Percentiles rank a stretch among this genome's conserved stretches.
Conservation (phyloP, 2,888 invertebrate species). For the Oligia fasciuncula region DNA sequence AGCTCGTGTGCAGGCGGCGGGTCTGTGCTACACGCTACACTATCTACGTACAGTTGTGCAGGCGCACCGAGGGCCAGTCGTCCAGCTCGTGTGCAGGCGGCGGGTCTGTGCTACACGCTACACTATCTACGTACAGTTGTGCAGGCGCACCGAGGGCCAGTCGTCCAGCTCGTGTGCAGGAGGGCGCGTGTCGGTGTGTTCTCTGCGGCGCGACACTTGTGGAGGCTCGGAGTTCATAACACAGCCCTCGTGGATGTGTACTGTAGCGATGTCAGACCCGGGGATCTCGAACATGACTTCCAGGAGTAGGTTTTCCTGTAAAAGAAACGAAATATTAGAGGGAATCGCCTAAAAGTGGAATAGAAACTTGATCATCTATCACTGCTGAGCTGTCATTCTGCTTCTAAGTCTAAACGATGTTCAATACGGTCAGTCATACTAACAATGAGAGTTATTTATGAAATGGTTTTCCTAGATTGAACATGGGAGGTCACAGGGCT, state of each 20-base stretch:
- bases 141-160: slow-evolving; percentile 83
- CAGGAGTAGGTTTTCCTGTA: slow-evolving; percentile 96
- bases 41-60: slow-evolving; percentile 53
- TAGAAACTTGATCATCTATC: neutral
- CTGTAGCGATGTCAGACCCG: slow-evolving; percentile 96
- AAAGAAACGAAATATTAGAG: neutral
- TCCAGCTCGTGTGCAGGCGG: slow-evolving; percentile 26
- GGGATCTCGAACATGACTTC: slow-evolving; percentile 99
- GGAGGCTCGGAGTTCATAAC: slow-evolving; percentile 88
- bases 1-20: neutral
- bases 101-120: slow-evolving; percentile 14
- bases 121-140: slow-evolving; percentile 69
- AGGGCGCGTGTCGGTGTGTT: slow-evolving; percentile 48
- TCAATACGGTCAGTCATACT: neutral
- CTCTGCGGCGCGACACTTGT: slow-evolving; percentile 68
- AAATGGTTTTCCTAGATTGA: neutral
- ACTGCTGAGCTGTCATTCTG: neutral
- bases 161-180: slow-evolving; percentile 69
- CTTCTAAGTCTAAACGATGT: neutral
- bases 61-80: slow-evolving; percentile 23
- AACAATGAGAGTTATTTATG: neutral
- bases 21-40: slow-evolving; percentile 1
- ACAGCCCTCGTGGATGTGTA: slow-evolving; percentile 96
- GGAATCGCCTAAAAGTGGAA: neutral
- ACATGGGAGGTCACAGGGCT: too few species aligned